phyloP scores from a whole-genome alignment of 2,797 vertebrate genomes.

The Natrix natrix region DNA sequence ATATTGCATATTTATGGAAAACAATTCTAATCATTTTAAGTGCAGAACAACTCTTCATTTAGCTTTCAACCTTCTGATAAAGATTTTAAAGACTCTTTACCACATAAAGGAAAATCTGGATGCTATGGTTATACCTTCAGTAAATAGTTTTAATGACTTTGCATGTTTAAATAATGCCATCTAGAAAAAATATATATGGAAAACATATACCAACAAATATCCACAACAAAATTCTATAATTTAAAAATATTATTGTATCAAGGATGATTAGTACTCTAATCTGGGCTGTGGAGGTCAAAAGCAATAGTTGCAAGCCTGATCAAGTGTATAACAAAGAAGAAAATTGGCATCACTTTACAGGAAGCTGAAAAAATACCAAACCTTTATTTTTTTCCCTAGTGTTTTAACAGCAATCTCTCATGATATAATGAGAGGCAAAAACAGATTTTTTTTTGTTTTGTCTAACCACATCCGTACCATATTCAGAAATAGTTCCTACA shows the following conservation, averaged over 20 bases:
- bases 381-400: neutral
- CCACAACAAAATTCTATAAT: conserved; percentile 18
- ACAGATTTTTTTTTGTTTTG: neutral
- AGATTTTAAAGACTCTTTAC: neutral
- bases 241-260: conserved; percentile 12
- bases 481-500: neutral
- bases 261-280: conserved; percentile 2
- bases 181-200: neutral
- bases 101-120: neutral
- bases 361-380: neutral
- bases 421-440: neutral
- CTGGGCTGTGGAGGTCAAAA: neutral
- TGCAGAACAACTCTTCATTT: neutral
- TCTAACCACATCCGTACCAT: neutral
- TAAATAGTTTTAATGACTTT: neutral
- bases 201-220: conserved; percentile 8
- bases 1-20: neutral
- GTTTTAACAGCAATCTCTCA: neutral
- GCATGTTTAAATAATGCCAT: neutral
- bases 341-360: conserved; percentile 5
- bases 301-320: neutral
- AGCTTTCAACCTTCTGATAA: neutral
- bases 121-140: neutral
- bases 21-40: neutral
- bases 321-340: neutral